phyloP scores from a whole-genome alignment of 2,113 vertebrate species.

The Phodopus roborovskii region DNA sequence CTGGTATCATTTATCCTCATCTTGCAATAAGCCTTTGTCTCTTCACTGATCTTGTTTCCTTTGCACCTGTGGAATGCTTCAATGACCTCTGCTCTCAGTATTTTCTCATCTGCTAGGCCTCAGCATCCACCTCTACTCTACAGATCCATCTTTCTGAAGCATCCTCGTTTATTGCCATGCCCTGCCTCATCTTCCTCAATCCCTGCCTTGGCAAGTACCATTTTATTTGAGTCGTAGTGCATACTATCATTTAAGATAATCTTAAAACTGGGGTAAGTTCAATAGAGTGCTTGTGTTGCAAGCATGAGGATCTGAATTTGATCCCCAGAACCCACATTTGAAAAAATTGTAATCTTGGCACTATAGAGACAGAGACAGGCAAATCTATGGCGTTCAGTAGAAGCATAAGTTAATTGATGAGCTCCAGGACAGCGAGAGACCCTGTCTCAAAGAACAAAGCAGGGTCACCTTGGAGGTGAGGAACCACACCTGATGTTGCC shows the following conservation, averaged over 20 bases:
- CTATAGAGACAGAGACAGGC: neutral
- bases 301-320: too few species aligned
- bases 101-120: neutral
- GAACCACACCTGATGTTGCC: neutral
- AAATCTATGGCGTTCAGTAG: neutral
- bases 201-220: neutral
- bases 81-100: neutral
- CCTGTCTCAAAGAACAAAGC: neutral
- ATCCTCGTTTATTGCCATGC: neutral
- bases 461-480: neutral
- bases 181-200: neutral
- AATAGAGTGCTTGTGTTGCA: too few species aligned
- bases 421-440: neutral
- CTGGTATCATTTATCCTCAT: neutral
- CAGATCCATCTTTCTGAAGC: neutral
- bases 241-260: neutral
- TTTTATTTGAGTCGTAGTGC: neutral
- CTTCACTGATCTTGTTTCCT: neutral
- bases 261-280: too few species aligned
- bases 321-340: neutral
- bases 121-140: neutral
- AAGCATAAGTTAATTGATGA: neutral
- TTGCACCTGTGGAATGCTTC: fast-evolving
- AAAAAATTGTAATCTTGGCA: neutral
- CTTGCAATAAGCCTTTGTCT: neutral